Evolutionary conservation across 2,113 vertebrate genomes (phyloP).

Genomic region (Macrotis lagotis): DNA sequence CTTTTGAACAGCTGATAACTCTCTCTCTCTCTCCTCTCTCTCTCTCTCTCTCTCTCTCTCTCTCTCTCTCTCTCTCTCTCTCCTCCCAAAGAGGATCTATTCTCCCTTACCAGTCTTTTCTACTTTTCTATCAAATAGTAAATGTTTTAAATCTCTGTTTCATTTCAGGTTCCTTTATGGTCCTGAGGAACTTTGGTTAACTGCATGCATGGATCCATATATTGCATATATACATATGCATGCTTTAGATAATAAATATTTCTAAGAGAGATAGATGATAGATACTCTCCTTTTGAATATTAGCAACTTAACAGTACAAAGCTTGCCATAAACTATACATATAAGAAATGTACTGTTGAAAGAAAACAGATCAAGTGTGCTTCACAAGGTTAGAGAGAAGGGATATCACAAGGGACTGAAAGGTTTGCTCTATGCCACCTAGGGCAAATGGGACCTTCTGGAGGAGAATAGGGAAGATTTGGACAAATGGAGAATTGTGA

Average conservation of each 20-base stretch:
- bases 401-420: slow-evolving; percentile 16
- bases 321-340: neutral
- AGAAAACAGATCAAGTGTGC: neutral
- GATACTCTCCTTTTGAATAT: neutral
- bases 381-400: slow-evolving; percentile 1
- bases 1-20: neutral
- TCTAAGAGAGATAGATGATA: too few relatives aligned
- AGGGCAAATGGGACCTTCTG: neutral
- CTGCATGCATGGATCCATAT: too few relatives aligned
- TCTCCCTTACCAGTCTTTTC: neutral
- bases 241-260: too few relatives aligned
- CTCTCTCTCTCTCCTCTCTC: neutral
- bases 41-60: neutral
- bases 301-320: neutral
- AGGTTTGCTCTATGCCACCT: neutral
- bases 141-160: neutral
- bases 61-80: neutral
- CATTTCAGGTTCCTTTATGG: neutral
- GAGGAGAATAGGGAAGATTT: neutral
- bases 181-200: neutral
- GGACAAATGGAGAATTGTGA: neutral
- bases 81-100: neutral
- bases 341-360: neutral
- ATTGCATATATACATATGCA: too few relatives aligned
- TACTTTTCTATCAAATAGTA: neutral